Conservation (phyloP, 2,113 vertebrate genomes). For the Atrichornis clamosus region DNA sequence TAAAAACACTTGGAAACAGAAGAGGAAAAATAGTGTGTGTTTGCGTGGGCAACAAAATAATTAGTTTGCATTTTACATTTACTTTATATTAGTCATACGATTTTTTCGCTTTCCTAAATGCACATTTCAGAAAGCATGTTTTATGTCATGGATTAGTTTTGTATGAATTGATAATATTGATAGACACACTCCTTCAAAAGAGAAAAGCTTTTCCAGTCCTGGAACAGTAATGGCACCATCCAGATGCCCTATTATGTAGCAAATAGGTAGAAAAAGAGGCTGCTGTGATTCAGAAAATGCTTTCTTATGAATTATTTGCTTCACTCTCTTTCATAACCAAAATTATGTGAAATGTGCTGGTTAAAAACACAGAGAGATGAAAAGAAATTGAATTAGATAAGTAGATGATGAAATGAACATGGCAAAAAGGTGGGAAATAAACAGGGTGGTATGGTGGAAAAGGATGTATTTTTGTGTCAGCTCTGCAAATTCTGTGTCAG, state of each 20-base stretch:
- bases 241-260: background rate
- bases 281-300: background rate
- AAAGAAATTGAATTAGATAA: background rate
- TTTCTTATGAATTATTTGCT: background rate
- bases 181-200: background rate
- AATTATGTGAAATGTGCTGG: background rate
- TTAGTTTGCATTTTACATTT: background rate
- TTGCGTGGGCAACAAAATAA: background rate
- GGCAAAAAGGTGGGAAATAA: background rate
- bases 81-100: background rate
- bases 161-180: background rate
- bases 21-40: background rate
- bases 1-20: background rate
- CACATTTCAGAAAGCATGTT: background rate
- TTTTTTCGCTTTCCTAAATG: background rate
- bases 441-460: background rate
- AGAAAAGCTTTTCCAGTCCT: background rate
- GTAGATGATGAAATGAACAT: background rate
- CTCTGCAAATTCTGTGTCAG: background rate
- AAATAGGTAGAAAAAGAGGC: background rate
- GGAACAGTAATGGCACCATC: background rate
- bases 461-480: background rate
- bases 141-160: background rate
- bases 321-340: background rate
- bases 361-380: background rate